Evolutionary conservation across 1,140 invertebrate genomes (phyloP).

Genomic region (Procambarus clarkii): DNA sequence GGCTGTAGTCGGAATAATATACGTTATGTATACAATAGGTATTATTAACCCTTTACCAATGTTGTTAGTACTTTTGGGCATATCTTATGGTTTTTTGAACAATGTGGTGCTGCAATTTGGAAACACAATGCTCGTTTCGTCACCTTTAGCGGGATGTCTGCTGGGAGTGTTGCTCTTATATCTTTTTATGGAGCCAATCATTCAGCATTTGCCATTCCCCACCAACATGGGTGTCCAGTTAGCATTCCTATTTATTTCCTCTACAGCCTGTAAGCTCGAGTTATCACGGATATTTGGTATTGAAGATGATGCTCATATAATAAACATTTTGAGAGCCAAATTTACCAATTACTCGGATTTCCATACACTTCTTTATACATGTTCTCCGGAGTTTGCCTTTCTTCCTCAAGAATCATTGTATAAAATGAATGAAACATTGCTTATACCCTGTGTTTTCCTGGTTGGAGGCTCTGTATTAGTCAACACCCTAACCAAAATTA

Average conservation of each 20-base stretch:
- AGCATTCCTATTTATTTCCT: constrained; percentile 74
- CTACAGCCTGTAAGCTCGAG: constrained; percentile 77
- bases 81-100: constrained; percentile 76
- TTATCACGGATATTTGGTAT: constrained; percentile 77
- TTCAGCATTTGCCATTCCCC: constrained; percentile 74
- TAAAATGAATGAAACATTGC: constrained; percentile 78
- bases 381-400: constrained; percentile 89
- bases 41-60: constrained; percentile 61
- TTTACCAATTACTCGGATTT: constrained; percentile 86
- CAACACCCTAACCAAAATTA: constrained; percentile 38
- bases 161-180: constrained; percentile 75
- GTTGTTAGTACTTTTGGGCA: constrained; percentile 64
- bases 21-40: constrained; percentile 68
- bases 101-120: constrained; percentile 80
- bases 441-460: constrained; percentile 80
- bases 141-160: constrained; percentile 79
- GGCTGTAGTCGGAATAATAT: constrained; percentile 79
- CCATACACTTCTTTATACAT: constrained; percentile 90
- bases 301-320: constrained; percentile 84
- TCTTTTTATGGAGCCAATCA: constrained; percentile 75
- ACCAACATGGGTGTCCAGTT: constrained; percentile 75
- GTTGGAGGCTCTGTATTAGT: constrained; percentile 74
- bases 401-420: constrained; percentile 79
- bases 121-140: constrained; percentile 83
- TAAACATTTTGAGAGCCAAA: constrained; percentile 86